These are phyloP conservation scores for Deroptyus accipitrinus DNA, from an alignment of 2,113 vertebrate genomes.

Conservation along the genomic window DNA sequence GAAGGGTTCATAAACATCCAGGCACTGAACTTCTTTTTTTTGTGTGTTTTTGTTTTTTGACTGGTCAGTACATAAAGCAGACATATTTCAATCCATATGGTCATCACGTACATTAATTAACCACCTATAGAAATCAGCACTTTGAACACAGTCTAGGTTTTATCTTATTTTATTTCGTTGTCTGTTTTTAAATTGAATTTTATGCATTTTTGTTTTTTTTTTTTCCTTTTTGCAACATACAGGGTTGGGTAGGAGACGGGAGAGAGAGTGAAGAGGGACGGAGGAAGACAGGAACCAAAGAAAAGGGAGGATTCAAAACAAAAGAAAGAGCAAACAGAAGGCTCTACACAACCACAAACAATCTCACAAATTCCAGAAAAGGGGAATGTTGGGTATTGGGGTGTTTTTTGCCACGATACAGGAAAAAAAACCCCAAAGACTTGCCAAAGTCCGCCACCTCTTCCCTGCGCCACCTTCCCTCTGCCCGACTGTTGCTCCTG, in stretches of 20 bases:
- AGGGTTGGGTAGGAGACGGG: conserved; percentile 38
- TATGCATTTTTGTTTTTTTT: conserved; percentile 66
- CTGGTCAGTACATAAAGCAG: conserved; percentile 88
- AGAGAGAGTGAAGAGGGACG: conserved; percentile 10
- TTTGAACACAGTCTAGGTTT: conserved; percentile 84
- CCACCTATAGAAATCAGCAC: conserved; percentile 90
- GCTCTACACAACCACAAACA: conserved; percentile 81
- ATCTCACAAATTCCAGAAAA: conserved; percentile 79
- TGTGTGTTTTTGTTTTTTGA: conserved; percentile 75
- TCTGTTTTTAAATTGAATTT: conserved; percentile 39
- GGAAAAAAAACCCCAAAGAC: conserved; percentile 1
- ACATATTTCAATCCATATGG: conserved; percentile 85
- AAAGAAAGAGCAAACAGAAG: background rate
- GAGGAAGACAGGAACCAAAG: conserved; percentile 22
- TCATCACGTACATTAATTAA: conserved; percentile 88
- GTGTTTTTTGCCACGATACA: conserved; percentile 37
- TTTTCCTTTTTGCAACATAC: conserved; percentile 78
- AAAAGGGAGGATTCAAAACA: background rate
- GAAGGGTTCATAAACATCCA: conserved; percentile 93
- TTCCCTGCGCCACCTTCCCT: background rate
- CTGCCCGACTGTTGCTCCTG: conserved; percentile 38
- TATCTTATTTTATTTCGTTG: conserved; percentile 66
- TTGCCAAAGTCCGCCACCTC: background rate
- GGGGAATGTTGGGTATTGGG: conserved; percentile 21
- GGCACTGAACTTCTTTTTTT: conserved; percentile 87